phyloP scores from a whole-genome alignment of 2,797 vertebrate genomes.

The Poecile montanus region DNA sequence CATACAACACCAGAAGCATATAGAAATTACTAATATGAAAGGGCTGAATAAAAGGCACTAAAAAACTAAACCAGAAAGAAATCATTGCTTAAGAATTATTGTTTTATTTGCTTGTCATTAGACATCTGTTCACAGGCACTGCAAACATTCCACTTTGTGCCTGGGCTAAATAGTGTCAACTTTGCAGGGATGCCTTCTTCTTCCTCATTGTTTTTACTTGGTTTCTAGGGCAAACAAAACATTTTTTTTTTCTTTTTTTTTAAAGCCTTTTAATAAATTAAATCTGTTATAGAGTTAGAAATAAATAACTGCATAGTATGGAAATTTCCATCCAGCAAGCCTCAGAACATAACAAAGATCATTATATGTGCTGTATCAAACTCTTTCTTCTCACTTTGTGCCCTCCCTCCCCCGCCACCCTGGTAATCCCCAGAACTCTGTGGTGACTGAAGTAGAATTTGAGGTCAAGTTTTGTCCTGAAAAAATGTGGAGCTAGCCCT shows the following conservation, averaged over 20 bases:
- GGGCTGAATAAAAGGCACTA: not conserved
- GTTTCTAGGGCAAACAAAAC: constrained; percentile 26
- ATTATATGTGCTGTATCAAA: not conserved
- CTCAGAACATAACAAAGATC: not conserved
- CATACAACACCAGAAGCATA: not conserved
- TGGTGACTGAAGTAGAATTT: not conserved
- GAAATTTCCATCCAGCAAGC: not conserved
- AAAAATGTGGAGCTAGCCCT: not conserved
- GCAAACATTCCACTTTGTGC: not conserved
- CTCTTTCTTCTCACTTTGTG: not conserved
- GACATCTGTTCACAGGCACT: not conserved
- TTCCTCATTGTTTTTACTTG: constrained; percentile 34
- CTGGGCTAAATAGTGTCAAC: not conserved
- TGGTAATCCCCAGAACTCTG: not conserved
- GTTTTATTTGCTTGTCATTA: not conserved
- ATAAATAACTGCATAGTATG: not conserved
- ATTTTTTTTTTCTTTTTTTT: not conserved
- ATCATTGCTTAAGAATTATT: constrained; percentile 9
- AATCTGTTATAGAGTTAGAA: not conserved
- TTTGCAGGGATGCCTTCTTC: not conserved
- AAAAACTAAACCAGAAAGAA: not conserved
- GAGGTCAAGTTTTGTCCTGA: not conserved
- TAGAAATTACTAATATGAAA: not conserved
- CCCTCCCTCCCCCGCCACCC: fast-evolving
- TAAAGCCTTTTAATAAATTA: not conserved